These are phyloP conservation scores for human (Homo sapiens) DNA, from an alignment of 2,113 vertebrate species.

Conservation along the genomic window DNA sequence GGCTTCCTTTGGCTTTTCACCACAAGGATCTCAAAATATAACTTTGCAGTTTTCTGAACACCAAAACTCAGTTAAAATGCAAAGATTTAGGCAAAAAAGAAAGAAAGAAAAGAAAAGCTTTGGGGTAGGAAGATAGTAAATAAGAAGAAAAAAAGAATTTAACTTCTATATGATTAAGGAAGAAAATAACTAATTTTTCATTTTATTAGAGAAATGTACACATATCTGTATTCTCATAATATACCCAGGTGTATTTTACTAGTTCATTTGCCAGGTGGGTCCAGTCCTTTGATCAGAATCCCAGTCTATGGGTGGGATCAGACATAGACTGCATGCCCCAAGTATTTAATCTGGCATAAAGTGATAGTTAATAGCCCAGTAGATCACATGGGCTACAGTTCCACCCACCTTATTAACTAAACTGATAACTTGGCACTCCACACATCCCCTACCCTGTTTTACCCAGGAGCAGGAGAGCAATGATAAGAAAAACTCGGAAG, in stretches of 20 bases:
- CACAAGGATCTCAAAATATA: not conserved
- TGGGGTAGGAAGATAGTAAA: not conserved
- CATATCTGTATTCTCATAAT: not conserved
- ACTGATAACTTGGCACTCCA: not conserved
- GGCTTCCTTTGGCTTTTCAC: not conserved
- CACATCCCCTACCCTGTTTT: not conserved
- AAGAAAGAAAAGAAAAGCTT: not conserved
- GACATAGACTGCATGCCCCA: not conserved
- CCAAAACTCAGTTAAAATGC: constrained; percentile 29
- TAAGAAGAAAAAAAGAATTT: not conserved
- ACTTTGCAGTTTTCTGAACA: not conserved
- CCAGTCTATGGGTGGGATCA: not conserved
- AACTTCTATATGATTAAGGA: not conserved
- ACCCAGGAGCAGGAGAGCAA: not conserved
- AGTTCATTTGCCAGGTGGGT: not conserved
- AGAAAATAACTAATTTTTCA: not conserved
- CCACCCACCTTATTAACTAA: constrained; percentile 27
- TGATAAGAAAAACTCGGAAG: not conserved
- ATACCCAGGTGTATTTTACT: not conserved
- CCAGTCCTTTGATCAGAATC: not conserved
- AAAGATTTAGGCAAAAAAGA: not conserved
- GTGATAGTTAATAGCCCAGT: not conserved
- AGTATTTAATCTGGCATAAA: not conserved
- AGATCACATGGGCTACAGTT: not conserved
- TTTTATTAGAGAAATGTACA: not conserved